A percentile compares a stretch with the other conserved stretches of the same genome.
phyloP scores from a whole-genome alignment of 2,797 vertebrate genomes.

The Aplochiton taeniatus region DNA sequence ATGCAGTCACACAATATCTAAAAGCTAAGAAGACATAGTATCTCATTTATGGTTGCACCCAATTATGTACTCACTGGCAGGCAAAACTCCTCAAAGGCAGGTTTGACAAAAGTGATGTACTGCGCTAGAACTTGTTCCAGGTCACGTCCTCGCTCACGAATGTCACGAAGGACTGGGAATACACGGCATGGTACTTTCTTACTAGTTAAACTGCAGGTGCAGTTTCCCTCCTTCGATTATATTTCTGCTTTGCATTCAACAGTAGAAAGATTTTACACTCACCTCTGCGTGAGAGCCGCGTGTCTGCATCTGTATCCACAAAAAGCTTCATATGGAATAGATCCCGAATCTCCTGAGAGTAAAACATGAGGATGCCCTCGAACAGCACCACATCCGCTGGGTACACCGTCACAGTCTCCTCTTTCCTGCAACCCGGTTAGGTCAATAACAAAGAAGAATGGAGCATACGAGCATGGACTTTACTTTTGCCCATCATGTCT shows the following conservation, averaged over 20 bases:
- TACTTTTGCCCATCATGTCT: too few relatives aligned
- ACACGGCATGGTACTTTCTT: neutral
- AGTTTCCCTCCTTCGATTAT: neutral
- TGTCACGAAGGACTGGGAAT: conserved; percentile 85
- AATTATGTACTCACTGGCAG: conserved; percentile 83
- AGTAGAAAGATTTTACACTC: conserved; percentile 10
- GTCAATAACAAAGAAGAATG: too few relatives aligned
- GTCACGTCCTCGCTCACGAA: conserved; percentile 88
- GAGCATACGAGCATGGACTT: too few relatives aligned
- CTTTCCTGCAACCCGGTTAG: conserved; percentile 74
- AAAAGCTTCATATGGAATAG: conserved; percentile 97
- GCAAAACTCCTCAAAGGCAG: conserved; percentile 96
- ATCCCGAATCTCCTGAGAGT: conserved; percentile 89
- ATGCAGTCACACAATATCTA: neutral
- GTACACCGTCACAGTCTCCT: conserved; percentile 87
- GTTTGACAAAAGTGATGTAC: conserved; percentile 95
- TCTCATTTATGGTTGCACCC: neutral
- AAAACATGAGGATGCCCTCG: conserved; percentile 92
- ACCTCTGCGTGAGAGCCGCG: conserved; percentile 91
- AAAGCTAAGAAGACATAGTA: neutral
- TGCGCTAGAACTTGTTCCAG: conserved; percentile 89
- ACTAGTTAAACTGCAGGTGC: neutral
- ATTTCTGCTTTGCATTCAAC: neutral
- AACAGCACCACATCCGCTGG: conserved; percentile 93
- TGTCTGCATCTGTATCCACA: conserved; percentile 91